Evolutionary conservation across 2,888 invertebrate genomes (phyloP).

Genomic region (Chironomus riparius): DNA sequence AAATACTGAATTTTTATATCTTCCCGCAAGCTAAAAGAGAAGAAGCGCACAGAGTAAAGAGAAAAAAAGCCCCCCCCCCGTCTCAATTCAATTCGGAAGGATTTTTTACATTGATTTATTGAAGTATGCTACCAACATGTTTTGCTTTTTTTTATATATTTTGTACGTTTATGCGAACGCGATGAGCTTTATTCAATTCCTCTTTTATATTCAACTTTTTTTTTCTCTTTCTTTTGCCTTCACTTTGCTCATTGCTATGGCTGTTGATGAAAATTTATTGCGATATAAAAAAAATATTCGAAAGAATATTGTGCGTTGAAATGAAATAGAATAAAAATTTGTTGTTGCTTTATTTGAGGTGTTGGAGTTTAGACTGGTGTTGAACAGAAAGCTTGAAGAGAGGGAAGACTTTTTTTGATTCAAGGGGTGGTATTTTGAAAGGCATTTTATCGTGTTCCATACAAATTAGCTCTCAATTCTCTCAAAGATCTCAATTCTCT

Average conservation of each 20-base stretch:
- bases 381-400: neutral
- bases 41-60: neutral
- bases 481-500: too few relatives aligned
- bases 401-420: neutral
- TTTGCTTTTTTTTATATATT: neutral
- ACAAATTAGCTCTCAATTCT: too few relatives aligned
- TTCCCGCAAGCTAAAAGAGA: neutral
- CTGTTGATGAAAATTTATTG: slow-evolving; percentile 19
- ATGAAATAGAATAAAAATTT: neutral
- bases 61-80: neutral
- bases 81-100: slow-evolving; percentile 19
- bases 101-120: slow-evolving; percentile 20
- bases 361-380: neutral
- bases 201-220: neutral
- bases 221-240: neutral
- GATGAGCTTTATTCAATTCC: slow-evolving; percentile 24
- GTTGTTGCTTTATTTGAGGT: neutral
- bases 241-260: neutral
- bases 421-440: neutral
- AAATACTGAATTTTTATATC: neutral
- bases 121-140: slow-evolving; percentile 6
- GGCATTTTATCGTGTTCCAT: too few relatives aligned
- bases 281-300: neutral
- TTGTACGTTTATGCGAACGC: neutral
- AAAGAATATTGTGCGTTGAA: too few relatives aligned